Evolutionary conservation across 1,140 invertebrate genomes (phyloP).

Genomic region (Olivierus martensii): DNA sequence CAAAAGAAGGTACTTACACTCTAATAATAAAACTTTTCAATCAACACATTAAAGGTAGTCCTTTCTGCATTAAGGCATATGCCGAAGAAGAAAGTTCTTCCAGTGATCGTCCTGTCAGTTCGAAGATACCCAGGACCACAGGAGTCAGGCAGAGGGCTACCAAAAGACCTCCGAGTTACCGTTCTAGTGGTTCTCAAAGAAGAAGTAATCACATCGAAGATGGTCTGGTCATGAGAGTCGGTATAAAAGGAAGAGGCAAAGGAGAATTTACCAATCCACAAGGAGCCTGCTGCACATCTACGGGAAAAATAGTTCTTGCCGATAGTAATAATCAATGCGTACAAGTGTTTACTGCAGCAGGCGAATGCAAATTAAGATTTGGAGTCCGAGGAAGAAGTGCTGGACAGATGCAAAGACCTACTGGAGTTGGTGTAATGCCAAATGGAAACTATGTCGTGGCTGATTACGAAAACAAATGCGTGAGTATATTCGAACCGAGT

Average conservation of each 20-base stretch:
- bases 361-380: conserved; percentile 19
- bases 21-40: conserved; percentile 34
- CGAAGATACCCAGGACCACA: conserved; percentile 20
- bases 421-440: conserved; percentile 36
- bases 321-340: conserved; percentile 45
- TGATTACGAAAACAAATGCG: conserved; percentile 45
- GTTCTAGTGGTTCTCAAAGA: conserved; percentile 32
- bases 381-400: conserved; percentile 8
- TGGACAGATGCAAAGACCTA: conserved; percentile 30
- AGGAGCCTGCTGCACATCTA: conserved; percentile 31
- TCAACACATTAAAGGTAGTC: conserved; percentile 34
- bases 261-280: conserved; percentile 46
- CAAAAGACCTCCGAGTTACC: conserved; percentile 30
- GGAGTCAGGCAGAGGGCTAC: conserved; percentile 26
- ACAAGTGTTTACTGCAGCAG: conserved; percentile 32
- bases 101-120: conserved; percentile 22
- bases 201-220: conserved; percentile 35
- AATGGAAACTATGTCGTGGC: conserved; percentile 42
- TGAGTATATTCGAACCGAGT: conserved; percentile 37
- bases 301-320: conserved; percentile 37
- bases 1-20: conserved; percentile 29
- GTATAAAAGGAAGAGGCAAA: conserved; percentile 34
- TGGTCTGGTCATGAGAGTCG: conserved; percentile 30
- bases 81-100: conserved; percentile 21
- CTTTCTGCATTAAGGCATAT: conserved; percentile 27